phyloP scores from a whole-genome alignment of 92 coral and sea anemone genomes.

The Porites lobata region DNA sequence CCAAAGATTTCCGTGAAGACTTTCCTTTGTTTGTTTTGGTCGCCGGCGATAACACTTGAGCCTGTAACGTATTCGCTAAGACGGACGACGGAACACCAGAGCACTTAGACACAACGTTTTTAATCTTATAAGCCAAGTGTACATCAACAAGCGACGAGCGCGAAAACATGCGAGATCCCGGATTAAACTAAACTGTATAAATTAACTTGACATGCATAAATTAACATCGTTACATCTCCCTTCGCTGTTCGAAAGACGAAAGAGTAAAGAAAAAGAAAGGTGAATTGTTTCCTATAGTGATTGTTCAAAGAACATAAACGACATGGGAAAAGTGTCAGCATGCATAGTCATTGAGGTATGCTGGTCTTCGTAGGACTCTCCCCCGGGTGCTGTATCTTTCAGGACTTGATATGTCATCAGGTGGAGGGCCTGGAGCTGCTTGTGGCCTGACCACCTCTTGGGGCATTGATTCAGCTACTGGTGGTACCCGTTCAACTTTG shows the following conservation, averaged over 20 bases:
- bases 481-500: slow-evolving; percentile 18
- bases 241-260: background rate
- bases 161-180: background rate
- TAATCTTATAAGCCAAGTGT: background rate
- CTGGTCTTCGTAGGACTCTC: slow-evolving; percentile 37
- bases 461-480: background rate
- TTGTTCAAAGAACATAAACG: slow-evolving; percentile 3
- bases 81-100: background rate
- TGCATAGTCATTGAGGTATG: slow-evolving; percentile 30
- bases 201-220: slow-evolving; percentile 4
- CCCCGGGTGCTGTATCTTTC: slow-evolving; percentile 13
- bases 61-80: background rate
- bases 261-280: background rate
- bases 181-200: background rate
- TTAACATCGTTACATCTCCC: slow-evolving; percentile 5
- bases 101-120: background rate
- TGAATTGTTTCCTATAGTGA: slow-evolving; percentile 6
- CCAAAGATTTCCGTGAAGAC: slow-evolving; percentile 46
- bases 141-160: background rate
- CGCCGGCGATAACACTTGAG: slow-evolving; percentile 39
- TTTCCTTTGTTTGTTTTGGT: slow-evolving; percentile 30
- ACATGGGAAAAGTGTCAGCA: slow-evolving; percentile 16
- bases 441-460: slow-evolving; percentile 3
- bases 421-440: background rate
- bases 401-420: background rate